Conservation (phyloP, 2,113 vertebrate species). For the Sylvia atricapilla region DNA sequence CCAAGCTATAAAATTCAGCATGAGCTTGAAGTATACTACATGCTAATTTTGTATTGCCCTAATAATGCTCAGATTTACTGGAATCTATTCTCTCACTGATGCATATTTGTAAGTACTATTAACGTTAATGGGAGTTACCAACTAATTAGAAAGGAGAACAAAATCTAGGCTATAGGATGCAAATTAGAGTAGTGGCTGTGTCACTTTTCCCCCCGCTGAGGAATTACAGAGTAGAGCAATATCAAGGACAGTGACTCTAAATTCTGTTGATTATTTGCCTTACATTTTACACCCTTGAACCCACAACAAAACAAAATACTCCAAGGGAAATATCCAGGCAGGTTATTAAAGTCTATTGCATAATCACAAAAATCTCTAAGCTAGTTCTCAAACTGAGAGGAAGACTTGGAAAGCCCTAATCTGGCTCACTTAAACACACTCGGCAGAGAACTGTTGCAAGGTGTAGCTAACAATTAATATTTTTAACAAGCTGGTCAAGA, state of each 20-base stretch:
- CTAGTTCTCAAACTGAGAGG: not conserved
- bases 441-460: not conserved
- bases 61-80: constrained; percentile 67
- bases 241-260: constrained; percentile 2
- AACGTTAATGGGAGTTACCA: constrained; percentile 69
- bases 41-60: constrained; percentile 62
- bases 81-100: constrained; percentile 65
- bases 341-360: not conserved
- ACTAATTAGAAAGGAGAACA: constrained; percentile 69
- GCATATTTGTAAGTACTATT: constrained; percentile 68
- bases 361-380: not conserved
- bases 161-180: constrained; percentile 68
- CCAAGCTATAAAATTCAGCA: constrained; percentile 66
- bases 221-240: constrained; percentile 34
- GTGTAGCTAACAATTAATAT: constrained; percentile 39
- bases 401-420: not conserved
- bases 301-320: not conserved
- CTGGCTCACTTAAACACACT: not conserved
- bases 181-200: constrained; percentile 42
- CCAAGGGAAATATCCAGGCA: not conserved
- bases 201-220: constrained; percentile 32
- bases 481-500: constrained; percentile 57
- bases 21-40: constrained; percentile 29
- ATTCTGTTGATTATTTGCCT: constrained; percentile 2
- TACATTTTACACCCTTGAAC: not conserved